Conservation (phyloP, 2,113 vertebrate species). For the Oryctolagus cuniculus region DNA sequence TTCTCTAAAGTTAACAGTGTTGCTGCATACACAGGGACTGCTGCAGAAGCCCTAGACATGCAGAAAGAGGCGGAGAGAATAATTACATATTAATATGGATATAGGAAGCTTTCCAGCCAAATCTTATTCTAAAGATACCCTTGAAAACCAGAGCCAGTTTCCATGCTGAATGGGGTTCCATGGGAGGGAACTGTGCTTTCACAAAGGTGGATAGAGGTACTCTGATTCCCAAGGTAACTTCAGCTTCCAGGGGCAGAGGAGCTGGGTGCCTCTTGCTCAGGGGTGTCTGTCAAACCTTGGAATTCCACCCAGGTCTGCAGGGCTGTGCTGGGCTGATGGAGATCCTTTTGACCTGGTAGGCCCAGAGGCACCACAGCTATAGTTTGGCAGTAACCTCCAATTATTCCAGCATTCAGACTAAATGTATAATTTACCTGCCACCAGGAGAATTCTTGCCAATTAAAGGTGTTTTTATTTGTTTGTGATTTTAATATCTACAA, state of each 20-base stretch:
- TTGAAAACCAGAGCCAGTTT: neutral
- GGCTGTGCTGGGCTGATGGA: neutral
- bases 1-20: conserved; percentile 33
- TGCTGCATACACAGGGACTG: neutral
- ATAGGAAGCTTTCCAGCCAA: neutral
- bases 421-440: neutral
- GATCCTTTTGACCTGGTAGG: neutral
- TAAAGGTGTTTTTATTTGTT: conserved; percentile 12
- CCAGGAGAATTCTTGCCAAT: neutral
- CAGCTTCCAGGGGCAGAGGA: neutral
- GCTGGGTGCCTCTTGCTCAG: neutral
- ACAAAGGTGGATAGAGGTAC: neutral
- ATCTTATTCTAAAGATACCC: neutral
- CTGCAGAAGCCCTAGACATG: conserved; percentile 44
- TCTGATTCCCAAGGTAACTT: neutral
- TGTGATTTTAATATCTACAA: conserved; percentile 38
- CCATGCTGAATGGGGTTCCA: neutral
- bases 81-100: neutral
- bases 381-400: neutral
- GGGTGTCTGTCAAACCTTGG: neutral
- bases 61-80: conserved; percentile 8
- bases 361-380: neutral
- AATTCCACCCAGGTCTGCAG: neutral
- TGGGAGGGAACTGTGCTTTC: neutral
- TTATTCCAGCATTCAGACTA: neutral